Evolutionary conservation across 2,888 invertebrate species (phyloP), one percentile per base, ranked within the genome.

Genomic region (Electrophaes corylata): DNA sequence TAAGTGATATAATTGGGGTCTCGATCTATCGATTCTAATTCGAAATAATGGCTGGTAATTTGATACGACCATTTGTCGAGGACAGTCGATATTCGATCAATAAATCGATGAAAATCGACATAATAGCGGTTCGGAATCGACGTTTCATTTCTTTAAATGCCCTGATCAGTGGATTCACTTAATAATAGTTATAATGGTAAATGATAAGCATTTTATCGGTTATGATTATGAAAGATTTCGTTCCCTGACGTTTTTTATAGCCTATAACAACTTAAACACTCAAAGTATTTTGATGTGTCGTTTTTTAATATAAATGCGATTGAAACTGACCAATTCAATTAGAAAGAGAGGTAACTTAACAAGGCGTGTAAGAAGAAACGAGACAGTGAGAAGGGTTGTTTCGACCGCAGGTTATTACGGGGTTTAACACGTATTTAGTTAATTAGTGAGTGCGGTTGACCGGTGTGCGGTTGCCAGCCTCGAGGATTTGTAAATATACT

Each of bases 1-100:
- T 91, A 91, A 91, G 91, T 91, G 91, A 91, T 90, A 89, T 91
- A 91, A 91, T 91, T 90, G 83, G 83, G 89, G 91, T 88, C 78
- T 80, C 79, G 85, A 84, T 86, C 88, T 90, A 91, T 90, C 88
- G 90, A 85, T 87, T 91, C 89, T 91, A 91, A 89, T 88, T 90
- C 84, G 77, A 88, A 87, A 88, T 91, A 91, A 91, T 91, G 83
- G 88, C 81, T 83, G 76, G 85, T 90, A 91, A 91, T 91, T 91
- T 91, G 79, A 77, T 84, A 75, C 84, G 85, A 86, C 81, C 90
- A 87, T 88, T 91, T 88, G 87, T 86, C 81, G 89, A 88, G 88
- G 91, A 91, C 91, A 91, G 84, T 89, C 91, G 89, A 88, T 90
- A 85, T 88, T 86, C 88, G 86, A 89, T 90, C 91, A 88, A 91